A percentile compares a stretch with the other conserved stretches of the same genome.
These are phyloP conservation scores for Malurus leucopterus DNA, from an alignment of 2,797 vertebrate genomes.

Conservation along the genomic window DNA sequence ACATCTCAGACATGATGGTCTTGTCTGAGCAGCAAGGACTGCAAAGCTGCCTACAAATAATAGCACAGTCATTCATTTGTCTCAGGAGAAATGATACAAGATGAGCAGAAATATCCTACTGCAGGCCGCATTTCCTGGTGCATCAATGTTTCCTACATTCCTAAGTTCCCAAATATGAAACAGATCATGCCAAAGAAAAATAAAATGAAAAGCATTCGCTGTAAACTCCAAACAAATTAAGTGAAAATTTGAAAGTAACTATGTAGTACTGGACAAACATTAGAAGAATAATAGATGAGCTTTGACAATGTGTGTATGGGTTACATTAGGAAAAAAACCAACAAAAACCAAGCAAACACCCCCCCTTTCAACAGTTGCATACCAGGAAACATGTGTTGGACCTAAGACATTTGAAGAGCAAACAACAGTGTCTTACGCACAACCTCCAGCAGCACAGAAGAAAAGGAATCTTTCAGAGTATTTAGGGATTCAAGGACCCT, in stretches of 20 bases:
- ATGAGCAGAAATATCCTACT: slow-evolving; percentile 23
- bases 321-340: background rate
- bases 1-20: background rate
- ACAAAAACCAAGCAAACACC: background rate
- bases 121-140: slow-evolving; percentile 27
- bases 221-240: slow-evolving; percentile 49
- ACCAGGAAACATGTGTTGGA: slow-evolving; percentile 57
- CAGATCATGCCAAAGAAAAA: slow-evolving; percentile 26
- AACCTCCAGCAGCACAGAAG: background rate
- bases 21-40: background rate
- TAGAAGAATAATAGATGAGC: slow-evolving; percentile 23
- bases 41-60: background rate
- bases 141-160: slow-evolving; percentile 53
- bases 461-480: background rate
- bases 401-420: slow-evolving; percentile 1
- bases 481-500: background rate
- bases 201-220: slow-evolving; percentile 22
- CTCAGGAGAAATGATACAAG: slow-evolving; percentile 50
- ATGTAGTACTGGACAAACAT: slow-evolving; percentile 34
- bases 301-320: slow-evolving; percentile 25
- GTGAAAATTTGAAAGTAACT: slow-evolving; percentile 51
- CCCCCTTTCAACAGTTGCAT: slow-evolving; percentile 6
- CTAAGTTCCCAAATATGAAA: slow-evolving; percentile 45
- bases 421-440: background rate
- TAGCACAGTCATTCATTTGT: background rate